A percentile compares a stretch with the other conserved stretches of the same genome.
Evolutionary conservation across 2,797 vertebrate genomes (phyloP).

Genomic region (Buceros bicornis): DNA sequence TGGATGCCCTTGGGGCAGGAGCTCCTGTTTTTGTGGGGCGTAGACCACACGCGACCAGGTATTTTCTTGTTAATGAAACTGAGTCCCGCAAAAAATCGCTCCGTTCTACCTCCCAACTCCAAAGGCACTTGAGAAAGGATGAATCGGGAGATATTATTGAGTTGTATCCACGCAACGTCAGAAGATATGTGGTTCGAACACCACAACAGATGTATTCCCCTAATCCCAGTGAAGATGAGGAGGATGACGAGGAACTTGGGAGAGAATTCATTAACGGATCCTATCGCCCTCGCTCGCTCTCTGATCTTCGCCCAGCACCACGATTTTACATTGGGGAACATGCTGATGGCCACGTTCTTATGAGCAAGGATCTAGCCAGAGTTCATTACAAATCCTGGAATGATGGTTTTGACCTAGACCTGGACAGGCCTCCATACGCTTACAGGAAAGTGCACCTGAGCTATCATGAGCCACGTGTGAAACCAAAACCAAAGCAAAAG

Average conservation of each 20-base stretch:
- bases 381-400: conserved; percentile 73
- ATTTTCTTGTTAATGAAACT: conserved; percentile 87
- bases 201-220: conserved; percentile 79
- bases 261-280: conserved; percentile 65
- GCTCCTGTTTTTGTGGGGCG: conserved; percentile 78
- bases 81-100: conserved; percentile 83
- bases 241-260: conserved; percentile 79
- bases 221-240: conserved; percentile 86
- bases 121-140: conserved; percentile 84
- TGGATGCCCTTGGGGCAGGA: conserved; percentile 59
- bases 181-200: conserved; percentile 74
- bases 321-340: conserved; percentile 85
- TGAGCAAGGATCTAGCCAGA: conserved; percentile 67
- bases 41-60: conserved; percentile 81
- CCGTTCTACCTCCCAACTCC: conserved; percentile 82
- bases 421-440: conserved; percentile 62
- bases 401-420: conserved; percentile 67
- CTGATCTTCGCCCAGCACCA: conserved; percentile 83
- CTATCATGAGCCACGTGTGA: conserved; percentile 76
- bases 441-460: conserved; percentile 76
- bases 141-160: conserved; percentile 83
- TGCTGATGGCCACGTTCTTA: conserved; percentile 72
- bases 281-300: conserved; percentile 82
- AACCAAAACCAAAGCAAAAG: conserved; percentile 82
- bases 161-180: conserved; percentile 83